Percentiles rank a stretch among this genome's conserved stretches.
Conservation (phyloP, 35 echinoderm and acorn worm genomes). For the Holothuria glaberrima region DNA sequence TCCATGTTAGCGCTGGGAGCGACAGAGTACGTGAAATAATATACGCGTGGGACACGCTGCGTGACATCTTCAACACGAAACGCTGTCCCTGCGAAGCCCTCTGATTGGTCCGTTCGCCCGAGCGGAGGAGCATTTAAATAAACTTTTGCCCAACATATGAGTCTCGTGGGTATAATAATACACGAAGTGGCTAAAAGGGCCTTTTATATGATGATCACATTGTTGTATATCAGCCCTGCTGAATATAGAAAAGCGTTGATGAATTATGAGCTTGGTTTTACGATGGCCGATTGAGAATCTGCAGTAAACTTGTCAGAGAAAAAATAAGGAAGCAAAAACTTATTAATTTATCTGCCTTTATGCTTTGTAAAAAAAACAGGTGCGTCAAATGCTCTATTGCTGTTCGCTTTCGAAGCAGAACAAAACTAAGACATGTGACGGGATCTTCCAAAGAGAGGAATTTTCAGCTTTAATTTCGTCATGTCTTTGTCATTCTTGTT, state of each 20-base stretch:
- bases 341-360: too few species aligned
- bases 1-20: conserved; percentile 32
- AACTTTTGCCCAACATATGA: conserved; percentile 56
- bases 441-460: too few species aligned
- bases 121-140: conserved; percentile 35
- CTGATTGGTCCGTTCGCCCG: conserved; percentile 4
- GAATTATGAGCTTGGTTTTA: conserved; percentile 21
- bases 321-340: too few species aligned
- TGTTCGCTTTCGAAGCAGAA: too few species aligned
- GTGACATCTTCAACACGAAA: conserved; percentile 21
- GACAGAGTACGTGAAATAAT: not conserved
- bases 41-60: conserved; percentile 38
- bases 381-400: not conserved
- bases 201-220: conserved; percentile 6
- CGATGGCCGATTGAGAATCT: conserved; percentile 16
- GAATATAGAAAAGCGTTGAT: not conserved
- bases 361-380: conserved; percentile 11
- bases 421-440: too few species aligned
- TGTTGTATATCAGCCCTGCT: conserved; percentile 8
- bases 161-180: conserved; percentile 33
- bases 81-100: not conserved
- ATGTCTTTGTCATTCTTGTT: too few species aligned
- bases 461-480: too few species aligned
- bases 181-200: conserved; percentile 22
- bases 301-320: not conserved